Percentiles rank a stretch among this genome's conserved stretches.
These are phyloP conservation scores for Dasypogon diadema DNA, from an alignment of 2,888 invertebrate genomes.

Conservation along the genomic window DNA sequence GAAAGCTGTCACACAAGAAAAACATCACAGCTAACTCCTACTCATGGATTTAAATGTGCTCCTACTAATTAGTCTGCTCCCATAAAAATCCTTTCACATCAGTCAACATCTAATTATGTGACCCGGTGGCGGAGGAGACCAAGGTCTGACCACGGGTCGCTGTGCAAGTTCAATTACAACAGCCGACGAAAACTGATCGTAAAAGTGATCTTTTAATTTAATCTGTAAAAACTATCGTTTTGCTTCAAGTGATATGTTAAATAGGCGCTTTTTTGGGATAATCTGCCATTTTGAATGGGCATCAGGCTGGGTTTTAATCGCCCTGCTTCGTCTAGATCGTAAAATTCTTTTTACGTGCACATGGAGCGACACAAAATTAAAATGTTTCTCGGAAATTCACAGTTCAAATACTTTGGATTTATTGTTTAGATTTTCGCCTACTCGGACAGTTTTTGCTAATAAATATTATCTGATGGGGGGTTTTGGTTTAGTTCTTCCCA, in stretches of 20 bases:
- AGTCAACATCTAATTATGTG: constrained; percentile 38
- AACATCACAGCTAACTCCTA: constrained; percentile 11
- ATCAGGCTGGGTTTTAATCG: constrained; percentile 9
- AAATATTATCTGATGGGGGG: not conserved
- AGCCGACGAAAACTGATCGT: not conserved
- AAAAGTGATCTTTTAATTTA: constrained; percentile 33
- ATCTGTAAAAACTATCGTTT: constrained; percentile 41
- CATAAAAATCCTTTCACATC: constrained; percentile 20
- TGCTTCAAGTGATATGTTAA: constrained; percentile 7
- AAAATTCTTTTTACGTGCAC: constrained; percentile 1
- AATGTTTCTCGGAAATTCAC: constrained; percentile 10
- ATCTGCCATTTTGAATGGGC: not conserved
- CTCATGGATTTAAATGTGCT: constrained; percentile 28
- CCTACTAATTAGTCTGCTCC: constrained; percentile 40
- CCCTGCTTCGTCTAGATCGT: not conserved
- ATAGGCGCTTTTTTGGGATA: not conserved
- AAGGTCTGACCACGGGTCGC: not conserved
- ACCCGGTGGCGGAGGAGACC: not conserved
- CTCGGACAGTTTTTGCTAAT: not conserved
- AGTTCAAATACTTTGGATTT: not conserved
- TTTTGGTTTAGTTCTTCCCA: not conserved
- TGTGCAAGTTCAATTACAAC: constrained; percentile 32
- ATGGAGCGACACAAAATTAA: constrained; percentile 1
- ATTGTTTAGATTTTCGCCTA: not conserved
- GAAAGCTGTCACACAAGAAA: not conserved